Percentiles rank a stretch among this genome's conserved stretches.
phyloP scores from a whole-genome alignment of 2,888 invertebrate species.

The Leptopilina syphax region DNA sequence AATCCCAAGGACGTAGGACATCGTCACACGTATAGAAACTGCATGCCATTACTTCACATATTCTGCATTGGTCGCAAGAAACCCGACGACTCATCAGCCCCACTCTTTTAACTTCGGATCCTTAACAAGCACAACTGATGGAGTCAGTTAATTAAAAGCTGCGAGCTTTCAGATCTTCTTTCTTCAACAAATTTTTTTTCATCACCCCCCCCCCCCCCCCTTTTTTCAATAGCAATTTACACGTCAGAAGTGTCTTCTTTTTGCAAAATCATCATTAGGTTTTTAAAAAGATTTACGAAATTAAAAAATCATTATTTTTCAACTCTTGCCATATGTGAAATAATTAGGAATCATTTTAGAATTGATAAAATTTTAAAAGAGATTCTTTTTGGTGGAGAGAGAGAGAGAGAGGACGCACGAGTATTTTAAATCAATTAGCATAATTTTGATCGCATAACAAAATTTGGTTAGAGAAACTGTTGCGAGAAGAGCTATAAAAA shows the following conservation, averaged over 20 bases:
- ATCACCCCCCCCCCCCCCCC: neutral
- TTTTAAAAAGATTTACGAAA: too few relatives aligned
- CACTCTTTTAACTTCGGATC: neutral
- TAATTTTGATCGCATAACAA: slow-evolving; percentile 20
- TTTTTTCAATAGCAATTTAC: neutral
- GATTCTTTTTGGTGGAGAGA: neutral
- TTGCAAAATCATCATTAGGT: neutral
- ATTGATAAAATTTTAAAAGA: slow-evolving; percentile 3
- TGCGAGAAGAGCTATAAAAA: slow-evolving; percentile 24
- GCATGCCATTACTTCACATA: slow-evolving; percentile 35
- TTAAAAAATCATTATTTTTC: neutral
- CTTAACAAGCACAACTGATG: slow-evolving; percentile 33
- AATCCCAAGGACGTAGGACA: slow-evolving; percentile 30
- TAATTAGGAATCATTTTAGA: slow-evolving; percentile 31
- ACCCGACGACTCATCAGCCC: slow-evolving; percentile 24
- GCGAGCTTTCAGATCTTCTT: slow-evolving; percentile 15
- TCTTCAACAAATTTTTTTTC: too few relatives aligned
- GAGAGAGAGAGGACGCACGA: neutral
- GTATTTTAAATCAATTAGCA: slow-evolving; percentile 19
- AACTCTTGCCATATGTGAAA: neutral
- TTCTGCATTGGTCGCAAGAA: slow-evolving; percentile 36
- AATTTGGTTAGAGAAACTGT: neutral
- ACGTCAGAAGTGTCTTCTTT: neutral
- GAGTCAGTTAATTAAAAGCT: slow-evolving; percentile 33
- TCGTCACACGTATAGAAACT: slow-evolving; percentile 34